Conservation (phyloP, 2,797 vertebrate species). For the Dendrocincla fuliginosa region DNA sequence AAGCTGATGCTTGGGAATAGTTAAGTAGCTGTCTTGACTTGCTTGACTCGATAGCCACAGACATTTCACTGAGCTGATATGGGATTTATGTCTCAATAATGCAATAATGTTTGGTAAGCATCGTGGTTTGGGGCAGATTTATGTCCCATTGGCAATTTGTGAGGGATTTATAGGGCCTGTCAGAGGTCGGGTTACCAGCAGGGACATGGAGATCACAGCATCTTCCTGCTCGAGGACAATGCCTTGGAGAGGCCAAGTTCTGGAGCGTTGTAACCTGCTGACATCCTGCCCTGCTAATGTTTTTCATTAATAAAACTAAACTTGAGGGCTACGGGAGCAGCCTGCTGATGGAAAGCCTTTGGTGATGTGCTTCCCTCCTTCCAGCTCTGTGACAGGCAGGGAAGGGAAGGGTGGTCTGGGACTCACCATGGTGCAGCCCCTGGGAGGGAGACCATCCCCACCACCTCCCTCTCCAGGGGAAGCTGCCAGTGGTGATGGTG, state of each 20-base stretch:
- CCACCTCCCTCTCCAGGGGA: not conserved
- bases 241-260: not conserved
- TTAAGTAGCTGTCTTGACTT: constrained; percentile 52
- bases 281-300: not conserved
- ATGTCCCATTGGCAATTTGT: not conserved
- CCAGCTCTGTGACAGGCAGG: not conserved
- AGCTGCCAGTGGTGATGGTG: accelerated
- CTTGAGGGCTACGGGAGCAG: not conserved
- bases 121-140: not conserved
- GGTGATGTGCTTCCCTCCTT: not conserved
- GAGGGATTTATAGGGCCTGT: constrained; percentile 30
- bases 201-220: not conserved
- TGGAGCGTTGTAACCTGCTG: not conserved
- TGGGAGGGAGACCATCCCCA: not conserved
- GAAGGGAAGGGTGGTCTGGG: not conserved
- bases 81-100: constrained; percentile 70
- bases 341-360: not conserved
- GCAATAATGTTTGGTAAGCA: constrained; percentile 3
- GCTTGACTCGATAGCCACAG: constrained; percentile 16
- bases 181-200: not conserved
- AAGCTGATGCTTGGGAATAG: constrained; percentile 49
- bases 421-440: accelerated
- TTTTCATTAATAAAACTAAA: constrained; percentile 18
- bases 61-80: constrained; percentile 18
- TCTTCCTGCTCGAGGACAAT: not conserved